Evolutionary conservation across 2,888 invertebrate species (phyloP).

Genomic region (Drosophila prostipennis): DNA sequence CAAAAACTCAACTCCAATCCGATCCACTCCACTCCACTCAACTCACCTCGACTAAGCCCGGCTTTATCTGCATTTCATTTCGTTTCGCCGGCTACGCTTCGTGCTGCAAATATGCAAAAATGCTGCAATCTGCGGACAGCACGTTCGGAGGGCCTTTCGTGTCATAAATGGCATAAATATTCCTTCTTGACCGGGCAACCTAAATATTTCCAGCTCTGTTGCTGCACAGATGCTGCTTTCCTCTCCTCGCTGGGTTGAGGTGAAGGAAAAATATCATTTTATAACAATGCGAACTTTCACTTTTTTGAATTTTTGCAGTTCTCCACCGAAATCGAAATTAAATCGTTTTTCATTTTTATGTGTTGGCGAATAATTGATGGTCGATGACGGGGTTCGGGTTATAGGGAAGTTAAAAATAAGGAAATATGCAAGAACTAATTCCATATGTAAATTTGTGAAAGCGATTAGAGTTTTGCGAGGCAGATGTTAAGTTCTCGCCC

Average conservation of each 20-base stretch:
- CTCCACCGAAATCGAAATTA: constrained; percentile 68
- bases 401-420: neutral
- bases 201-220: constrained; percentile 54
- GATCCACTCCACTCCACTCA: neutral
- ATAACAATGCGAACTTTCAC: constrained; percentile 75
- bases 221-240: constrained; percentile 11
- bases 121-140: constrained; percentile 58
- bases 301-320: constrained; percentile 43
- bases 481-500: constrained; percentile 25
- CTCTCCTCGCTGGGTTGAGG: neutral
- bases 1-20: neutral
- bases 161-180: constrained; percentile 80
- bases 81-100: constrained; percentile 52
- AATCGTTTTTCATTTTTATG: constrained; percentile 76
- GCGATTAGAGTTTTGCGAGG: neutral
- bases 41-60: constrained; percentile 16
- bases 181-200: constrained; percentile 78
- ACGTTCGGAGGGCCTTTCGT: constrained; percentile 79
- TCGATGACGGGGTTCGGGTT: neutral
- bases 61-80: constrained; percentile 58
- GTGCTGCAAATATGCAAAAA: constrained; percentile 80
- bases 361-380: constrained; percentile 21
- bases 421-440: constrained; percentile 6
- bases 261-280: constrained; percentile 13
- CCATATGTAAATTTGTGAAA: neutral